Conservation (phyloP, 2,113 vertebrate species). For the Phylloscopus trochiloides region DNA sequence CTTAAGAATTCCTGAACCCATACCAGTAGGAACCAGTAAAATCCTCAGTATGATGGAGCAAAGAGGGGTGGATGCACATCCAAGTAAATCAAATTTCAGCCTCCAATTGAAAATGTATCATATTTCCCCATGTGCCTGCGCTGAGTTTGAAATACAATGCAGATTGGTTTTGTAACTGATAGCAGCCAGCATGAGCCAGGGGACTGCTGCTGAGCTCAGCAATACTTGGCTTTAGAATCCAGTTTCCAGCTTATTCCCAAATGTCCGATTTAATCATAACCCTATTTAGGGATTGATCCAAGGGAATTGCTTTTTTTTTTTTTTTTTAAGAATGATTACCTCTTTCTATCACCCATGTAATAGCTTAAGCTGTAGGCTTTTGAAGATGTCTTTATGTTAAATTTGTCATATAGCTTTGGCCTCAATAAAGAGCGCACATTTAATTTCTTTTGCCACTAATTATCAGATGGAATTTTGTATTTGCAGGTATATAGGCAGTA, state of each 20-base stretch:
- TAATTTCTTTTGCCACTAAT: not conserved
- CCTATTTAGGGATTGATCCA: conserved; percentile 20
- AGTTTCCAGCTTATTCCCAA: conserved; percentile 41
- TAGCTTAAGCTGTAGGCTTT: conserved; percentile 7
- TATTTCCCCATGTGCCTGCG: not conserved
- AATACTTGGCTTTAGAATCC: conserved; percentile 4
- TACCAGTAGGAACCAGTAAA: not conserved
- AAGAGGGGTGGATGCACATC: not conserved
- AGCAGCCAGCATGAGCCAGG: not conserved
- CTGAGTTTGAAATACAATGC: not conserved
- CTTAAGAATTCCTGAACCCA: not conserved
- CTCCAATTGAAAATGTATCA: not conserved
- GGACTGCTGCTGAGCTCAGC: conserved; percentile 51
- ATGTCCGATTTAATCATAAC: conserved; percentile 45
- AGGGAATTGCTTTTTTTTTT: conserved; percentile 10
- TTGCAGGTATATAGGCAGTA: not conserved
- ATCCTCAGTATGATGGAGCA: not conserved
- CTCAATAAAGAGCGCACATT: not conserved
- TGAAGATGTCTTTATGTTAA: not conserved
- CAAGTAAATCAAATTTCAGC: not conserved
- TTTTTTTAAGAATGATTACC: not conserved
- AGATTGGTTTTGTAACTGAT: conserved; percentile 38
- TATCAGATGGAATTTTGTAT: not conserved
- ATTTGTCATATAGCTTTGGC: not conserved
- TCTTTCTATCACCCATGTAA: not conserved